These are phyloP conservation scores for Papilio aristodemus DNA, from an alignment of 1,140 invertebrate species.

Conservation along the genomic window DNA sequence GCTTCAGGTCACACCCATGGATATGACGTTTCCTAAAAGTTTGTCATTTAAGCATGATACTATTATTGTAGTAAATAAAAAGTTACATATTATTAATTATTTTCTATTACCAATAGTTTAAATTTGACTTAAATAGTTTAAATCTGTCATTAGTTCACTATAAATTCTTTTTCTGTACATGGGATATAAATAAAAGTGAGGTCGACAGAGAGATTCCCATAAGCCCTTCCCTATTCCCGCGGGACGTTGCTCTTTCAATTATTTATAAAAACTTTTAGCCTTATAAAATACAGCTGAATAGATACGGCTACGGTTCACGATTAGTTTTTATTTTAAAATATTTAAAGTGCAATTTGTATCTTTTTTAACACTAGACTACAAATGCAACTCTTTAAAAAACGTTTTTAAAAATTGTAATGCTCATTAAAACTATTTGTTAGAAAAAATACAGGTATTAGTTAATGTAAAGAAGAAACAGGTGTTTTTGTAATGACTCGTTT, in stretches of 20 bases:
- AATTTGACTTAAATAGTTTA: too few relatives aligned
- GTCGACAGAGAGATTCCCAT: slow-evolving; percentile 37
- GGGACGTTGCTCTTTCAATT: slow-evolving; percentile 69
- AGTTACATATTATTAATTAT: too few relatives aligned
- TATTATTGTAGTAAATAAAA: too few relatives aligned
- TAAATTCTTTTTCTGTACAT: background rate
- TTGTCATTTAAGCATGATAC: slow-evolving; percentile 27
- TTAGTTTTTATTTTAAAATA: slow-evolving; percentile 57
- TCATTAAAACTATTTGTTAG: background rate
- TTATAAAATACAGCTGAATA: slow-evolving; percentile 68
- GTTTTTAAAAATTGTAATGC: background rate
- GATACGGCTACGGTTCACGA: slow-evolving; percentile 43
- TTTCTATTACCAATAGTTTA: too few relatives aligned
- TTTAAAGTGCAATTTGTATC: slow-evolving; percentile 16
- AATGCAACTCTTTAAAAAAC: background rate
- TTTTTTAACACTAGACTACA: background rate
- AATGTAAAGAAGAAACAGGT: slow-evolving; percentile 16
- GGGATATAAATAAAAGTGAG: slow-evolving; percentile 20
- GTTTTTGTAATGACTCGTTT: background rate
- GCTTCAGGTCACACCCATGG: too few relatives aligned
- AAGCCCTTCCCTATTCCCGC: slow-evolving; percentile 47
- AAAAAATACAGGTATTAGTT: slow-evolving; percentile 10
- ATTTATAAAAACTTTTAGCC: slow-evolving; percentile 73
- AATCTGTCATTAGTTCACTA: background rate
- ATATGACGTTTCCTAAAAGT: too few relatives aligned